Evolutionary conservation across 2,113 vertebrate genomes (phyloP), one percentile per base, ranked within the genome.

Genomic region (Epinephelus cyanopodus): DNA sequence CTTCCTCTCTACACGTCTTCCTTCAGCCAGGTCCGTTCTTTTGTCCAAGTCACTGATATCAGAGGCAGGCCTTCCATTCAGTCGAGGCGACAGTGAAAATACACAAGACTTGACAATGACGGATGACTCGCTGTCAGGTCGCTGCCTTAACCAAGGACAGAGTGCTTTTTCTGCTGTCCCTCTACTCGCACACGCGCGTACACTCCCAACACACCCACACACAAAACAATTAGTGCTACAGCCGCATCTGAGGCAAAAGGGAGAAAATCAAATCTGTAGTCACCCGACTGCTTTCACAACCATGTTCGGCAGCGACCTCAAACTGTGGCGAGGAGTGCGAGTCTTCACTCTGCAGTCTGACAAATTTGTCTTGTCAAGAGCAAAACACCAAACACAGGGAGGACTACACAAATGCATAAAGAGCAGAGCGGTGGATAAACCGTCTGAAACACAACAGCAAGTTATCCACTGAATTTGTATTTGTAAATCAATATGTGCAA

Each of bases 91-190:
- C 82, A 29, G 81, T 65, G 45, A 85, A 87, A 85, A 89, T 33
- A 84, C 70, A 76, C 79, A 1, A 45, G 84, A 70, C 73, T 17
- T 62, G 90, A 94, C 92, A 90, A 47, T 89, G 92, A 94, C 52
- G 63, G 86, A 92, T 90, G 91, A 75, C 83, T 89, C 29, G 62
- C 84, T 82, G 91, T 89, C 86, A 88, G 86, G 68, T 52, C 57
- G 9, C 79, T 33, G 85, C 84, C 90, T 90, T 81, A 86, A 87
- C 89, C 84, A 48, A 86, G 90, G 90, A 91, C 88, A 63, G 64
- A 53, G 77, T 17, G 60, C 74, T 67, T 48, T 84, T 77, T 79
- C 58, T 45, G 56, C 70, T 71, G 74, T 54, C 77, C 18, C 14
- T 48, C 72, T 25, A 23, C n/a, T 0, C 33, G 1, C 53, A 33